Percentiles rank a stretch among this genome's conserved stretches.
These are phyloP conservation scores for Platyrinchus mystaceus DNA, from an alignment of 2,797 vertebrate genomes.

Conservation along the genomic window DNA sequence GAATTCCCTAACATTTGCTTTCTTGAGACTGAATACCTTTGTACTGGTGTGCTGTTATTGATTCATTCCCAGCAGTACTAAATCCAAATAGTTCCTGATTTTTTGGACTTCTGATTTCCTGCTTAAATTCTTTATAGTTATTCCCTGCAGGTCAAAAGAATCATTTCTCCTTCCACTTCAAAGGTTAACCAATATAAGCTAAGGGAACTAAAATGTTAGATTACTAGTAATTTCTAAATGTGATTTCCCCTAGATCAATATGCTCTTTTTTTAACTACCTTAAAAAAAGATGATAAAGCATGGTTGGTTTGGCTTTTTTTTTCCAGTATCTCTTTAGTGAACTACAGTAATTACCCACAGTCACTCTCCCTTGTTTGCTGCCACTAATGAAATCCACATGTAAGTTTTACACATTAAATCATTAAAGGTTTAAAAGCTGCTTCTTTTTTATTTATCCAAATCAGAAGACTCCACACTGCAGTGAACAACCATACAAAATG, in stretches of 20 bases:
- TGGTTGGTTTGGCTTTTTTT: background rate
- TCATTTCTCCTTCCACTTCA: background rate
- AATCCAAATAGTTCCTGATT: background rate
- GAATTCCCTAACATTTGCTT: background rate
- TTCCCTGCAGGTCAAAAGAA: background rate
- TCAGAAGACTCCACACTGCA: background rate
- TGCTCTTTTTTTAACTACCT: background rate
- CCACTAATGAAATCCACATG: background rate
- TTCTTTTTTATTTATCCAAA: background rate
- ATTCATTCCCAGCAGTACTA: background rate
- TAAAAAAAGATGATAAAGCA: accelerated
- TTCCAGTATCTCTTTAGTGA: background rate
- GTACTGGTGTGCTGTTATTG: background rate
- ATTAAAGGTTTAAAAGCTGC: background rate
- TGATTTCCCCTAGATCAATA: background rate
- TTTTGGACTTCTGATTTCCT: background rate
- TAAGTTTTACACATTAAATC: background rate
- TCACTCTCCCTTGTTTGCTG: background rate
- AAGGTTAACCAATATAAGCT: background rate
- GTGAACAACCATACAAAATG: background rate
- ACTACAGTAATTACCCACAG: background rate
- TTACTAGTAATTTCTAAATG: background rate
- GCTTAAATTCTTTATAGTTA: background rate
- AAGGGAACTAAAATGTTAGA: background rate
- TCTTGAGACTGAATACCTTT: background rate